Evolutionary conservation across 2,797 vertebrate genomes (phyloP).

Genomic region (Lutjanus argentimaculatus): DNA sequence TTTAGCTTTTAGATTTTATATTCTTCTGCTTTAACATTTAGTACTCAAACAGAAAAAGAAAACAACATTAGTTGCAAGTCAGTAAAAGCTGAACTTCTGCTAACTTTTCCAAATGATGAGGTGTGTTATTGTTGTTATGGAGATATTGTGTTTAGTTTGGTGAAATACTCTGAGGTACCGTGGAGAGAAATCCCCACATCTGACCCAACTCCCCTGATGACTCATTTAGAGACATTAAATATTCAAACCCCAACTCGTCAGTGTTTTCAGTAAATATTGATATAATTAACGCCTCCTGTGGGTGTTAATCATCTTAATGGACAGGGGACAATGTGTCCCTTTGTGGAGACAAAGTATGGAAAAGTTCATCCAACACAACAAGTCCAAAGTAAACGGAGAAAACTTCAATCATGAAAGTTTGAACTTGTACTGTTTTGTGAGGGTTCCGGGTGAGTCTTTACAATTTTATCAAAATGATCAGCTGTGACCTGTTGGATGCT

Average conservation of each 20-base stretch:
- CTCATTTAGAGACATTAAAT: constrained; percentile 16
- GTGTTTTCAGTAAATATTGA: constrained; percentile 15
- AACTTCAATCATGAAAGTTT: background rate
- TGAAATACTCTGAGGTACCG: background rate
- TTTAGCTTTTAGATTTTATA: too few relatives aligned
- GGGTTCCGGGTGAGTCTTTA: too few relatives aligned
- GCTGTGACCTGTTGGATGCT: too few relatives aligned
- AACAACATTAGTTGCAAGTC: background rate
- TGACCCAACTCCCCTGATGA: background rate
- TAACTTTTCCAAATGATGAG: background rate
- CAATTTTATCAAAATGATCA: too few relatives aligned
- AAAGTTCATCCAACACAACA: background rate
- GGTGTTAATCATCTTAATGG: background rate
- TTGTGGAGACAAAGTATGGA: background rate
- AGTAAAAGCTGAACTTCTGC: constrained; percentile 1
- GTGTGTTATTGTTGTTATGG: constrained; percentile 2
- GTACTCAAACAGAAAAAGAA: background rate
- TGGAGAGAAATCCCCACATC: background rate
- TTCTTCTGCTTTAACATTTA: too few relatives aligned
- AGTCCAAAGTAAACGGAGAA: background rate
- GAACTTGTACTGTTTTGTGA: background rate
- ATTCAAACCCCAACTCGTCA: background rate
- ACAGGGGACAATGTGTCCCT: background rate
- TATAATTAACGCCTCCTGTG: background rate
- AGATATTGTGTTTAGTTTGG: constrained; percentile 8